Evolutionary conservation across 1,140 invertebrate species (phyloP), one percentile per base, ranked within the genome.

Genomic region (Mamestra configurata): DNA sequence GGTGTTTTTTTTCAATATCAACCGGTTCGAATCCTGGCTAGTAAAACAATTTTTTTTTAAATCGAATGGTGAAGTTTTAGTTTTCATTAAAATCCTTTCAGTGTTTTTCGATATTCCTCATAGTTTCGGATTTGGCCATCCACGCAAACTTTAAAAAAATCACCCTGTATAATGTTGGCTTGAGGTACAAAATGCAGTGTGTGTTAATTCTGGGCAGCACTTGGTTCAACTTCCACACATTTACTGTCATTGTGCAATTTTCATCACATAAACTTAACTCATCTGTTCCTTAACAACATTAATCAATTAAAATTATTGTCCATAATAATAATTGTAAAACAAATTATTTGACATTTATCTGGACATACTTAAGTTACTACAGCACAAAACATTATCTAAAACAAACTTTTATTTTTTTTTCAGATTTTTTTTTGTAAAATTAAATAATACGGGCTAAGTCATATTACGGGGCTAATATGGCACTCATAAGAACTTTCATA

Each of bases 301-400:
- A 55, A 55, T 55, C 18, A 55, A 55, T 53, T 53, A 20, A 53
- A 55, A 24, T 55, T 55, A 55, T 55, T 55, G 20, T 55, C 53
- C 53, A 55, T 55, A 55, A 55, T 55, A 20, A 27, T 22, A n/a
- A n/a, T n/a, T n/a, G n/a, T 22, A 24, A 8, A 55, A 55, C 46
- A 49, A 18, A n/a, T 49, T 18, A 49, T 49, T n/a, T 49, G 43
- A 13, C 11, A 46, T 46, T 46, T 31, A 31, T 31, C 27, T 46
- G 46, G 46, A 49, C 46, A 49, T 49, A 49, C n/a, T 49, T n/a
- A 49, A 49, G 4, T 2, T 49, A 49, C n/a, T n/a, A 46, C 15
- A 49, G 6, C 15, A n/a, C 13, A 15, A 49, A n/a, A 18, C 6
- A 49, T 18, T 49, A 49, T n/a, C 15, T 49, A 3, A 49, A n/a